Conservation (phyloP, 1,140 invertebrate species). For the Hycleus phaleratus region DNA sequence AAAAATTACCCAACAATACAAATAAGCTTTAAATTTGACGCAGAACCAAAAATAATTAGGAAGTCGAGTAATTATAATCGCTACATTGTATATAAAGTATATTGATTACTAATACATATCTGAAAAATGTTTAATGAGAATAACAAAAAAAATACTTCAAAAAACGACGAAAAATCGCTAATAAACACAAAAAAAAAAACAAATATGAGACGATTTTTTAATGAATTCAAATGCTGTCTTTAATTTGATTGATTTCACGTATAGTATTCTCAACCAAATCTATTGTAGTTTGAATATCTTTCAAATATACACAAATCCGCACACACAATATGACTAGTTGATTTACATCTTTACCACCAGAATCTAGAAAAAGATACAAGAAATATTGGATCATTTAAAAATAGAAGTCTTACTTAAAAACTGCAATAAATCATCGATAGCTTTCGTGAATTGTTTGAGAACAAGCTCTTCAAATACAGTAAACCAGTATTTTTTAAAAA, state of each 20-base stretch:
- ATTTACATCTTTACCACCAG: slow-evolving; percentile 8
- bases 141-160: neutral
- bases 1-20: too few relatives aligned
- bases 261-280: neutral
- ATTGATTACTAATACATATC: neutral
- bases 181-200: neutral
- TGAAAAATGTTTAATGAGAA: neutral
- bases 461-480: slow-evolving; percentile 24
- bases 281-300: neutral
- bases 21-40: too few relatives aligned
- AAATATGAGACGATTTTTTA: neutral
- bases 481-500: slow-evolving; percentile 28
- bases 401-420: neutral
- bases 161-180: neutral
- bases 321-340: slow-evolving; percentile 11
- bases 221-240: neutral
- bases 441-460: slow-evolving; percentile 25
- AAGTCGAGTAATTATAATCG: neutral
- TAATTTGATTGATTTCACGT: slow-evolving; percentile 4
- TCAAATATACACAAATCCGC: slow-evolving; percentile 4
- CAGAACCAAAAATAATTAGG: too few relatives aligned
- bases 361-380: slow-evolving; percentile 11
- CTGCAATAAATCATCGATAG: slow-evolving; percentile 8
- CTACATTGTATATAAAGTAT: neutral
- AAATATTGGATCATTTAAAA: slow-evolving; percentile 2